Evolutionary conservation across 2,888 invertebrate genomes (phyloP).

Genomic region (Dicyrtoma fusca): DNA sequence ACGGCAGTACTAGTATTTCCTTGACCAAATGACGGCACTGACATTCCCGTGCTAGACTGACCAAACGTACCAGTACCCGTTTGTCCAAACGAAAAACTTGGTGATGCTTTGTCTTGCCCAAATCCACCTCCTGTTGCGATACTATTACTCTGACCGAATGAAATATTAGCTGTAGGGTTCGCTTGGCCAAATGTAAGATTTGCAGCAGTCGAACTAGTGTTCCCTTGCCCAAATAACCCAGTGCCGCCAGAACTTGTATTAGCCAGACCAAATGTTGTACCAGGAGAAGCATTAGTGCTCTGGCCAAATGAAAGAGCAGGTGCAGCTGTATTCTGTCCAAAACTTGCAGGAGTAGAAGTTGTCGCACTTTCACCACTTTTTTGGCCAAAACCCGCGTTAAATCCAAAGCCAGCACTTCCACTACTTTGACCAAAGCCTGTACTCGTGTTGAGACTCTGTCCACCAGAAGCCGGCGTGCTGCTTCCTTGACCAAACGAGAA

Average conservation of each 20-base stretch:
- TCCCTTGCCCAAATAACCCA: neutral
- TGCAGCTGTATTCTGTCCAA: constrained; percentile 1
- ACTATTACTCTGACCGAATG: constrained; percentile 1
- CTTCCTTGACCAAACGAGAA: too few relatives aligned
- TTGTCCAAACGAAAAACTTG: constrained; percentile 9
- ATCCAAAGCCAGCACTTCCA: neutral
- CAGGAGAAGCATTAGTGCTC: neutral
- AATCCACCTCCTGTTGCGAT: neutral
- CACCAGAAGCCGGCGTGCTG: too few relatives aligned
- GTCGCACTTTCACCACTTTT: constrained; percentile 5
- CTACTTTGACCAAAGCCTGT: constrained; percentile 7
- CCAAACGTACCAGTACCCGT: constrained; percentile 11
- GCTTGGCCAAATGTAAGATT: constrained; percentile 10
- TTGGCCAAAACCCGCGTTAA: neutral
- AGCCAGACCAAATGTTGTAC: neutral
- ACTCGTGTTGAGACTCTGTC: neutral
- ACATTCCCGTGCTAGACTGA: neutral
- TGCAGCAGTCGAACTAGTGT: neutral
- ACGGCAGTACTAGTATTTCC: neutral
- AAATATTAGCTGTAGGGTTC: neutral
- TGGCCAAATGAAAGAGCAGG: neutral
- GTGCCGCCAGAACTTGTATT: neutral
- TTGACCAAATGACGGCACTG: constrained; percentile 25
- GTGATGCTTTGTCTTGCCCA: constrained; percentile 8
- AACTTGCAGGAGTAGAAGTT: neutral